Conservation (phyloP, 2,113 vertebrate genomes). For the Rhinichthys klamathensis region DNA sequence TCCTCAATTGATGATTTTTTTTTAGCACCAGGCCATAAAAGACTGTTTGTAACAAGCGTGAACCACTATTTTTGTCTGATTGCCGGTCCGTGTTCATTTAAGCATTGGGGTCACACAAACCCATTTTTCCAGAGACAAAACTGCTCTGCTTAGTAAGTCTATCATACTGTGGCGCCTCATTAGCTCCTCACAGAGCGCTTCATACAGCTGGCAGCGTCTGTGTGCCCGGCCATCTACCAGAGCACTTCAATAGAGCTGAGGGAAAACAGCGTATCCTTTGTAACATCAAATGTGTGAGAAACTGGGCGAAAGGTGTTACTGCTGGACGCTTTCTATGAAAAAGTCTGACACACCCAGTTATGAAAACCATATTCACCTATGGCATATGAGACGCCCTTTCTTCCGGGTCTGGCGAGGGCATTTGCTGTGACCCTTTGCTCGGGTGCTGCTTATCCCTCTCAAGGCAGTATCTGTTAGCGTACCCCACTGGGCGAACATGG, state of each 20-base stretch:
- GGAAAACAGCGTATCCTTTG: constrained; percentile 48
- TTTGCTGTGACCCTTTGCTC: background rate
- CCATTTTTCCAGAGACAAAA: constrained; percentile 31
- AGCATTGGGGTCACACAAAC: constrained; percentile 17
- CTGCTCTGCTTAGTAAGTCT: constrained; percentile 36
- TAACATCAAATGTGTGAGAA: constrained; percentile 28
- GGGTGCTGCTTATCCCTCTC: background rate
- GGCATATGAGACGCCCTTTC: background rate
- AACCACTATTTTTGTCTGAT: constrained; percentile 21
- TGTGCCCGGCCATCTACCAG: constrained; percentile 11
- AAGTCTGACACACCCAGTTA: background rate
- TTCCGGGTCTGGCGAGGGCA: constrained; percentile 17
- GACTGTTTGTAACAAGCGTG: constrained; percentile 24
- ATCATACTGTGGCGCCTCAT: constrained; percentile 40
- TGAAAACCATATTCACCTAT: constrained; percentile 34
- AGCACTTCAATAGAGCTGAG: constrained; percentile 34
- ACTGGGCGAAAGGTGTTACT: constrained; percentile 21
- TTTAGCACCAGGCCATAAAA: background rate
- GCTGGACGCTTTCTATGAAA: background rate
- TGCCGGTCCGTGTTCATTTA: constrained; percentile 28
- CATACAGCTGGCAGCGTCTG: constrained; percentile 15
- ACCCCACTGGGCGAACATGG: background rate
- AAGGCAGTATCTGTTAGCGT: background rate
- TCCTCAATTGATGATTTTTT: background rate
- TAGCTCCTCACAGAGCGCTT: constrained; percentile 32